phyloP scores from a whole-genome alignment of 1,140 invertebrate genomes.

The Zaprionus camerounensis region DNA sequence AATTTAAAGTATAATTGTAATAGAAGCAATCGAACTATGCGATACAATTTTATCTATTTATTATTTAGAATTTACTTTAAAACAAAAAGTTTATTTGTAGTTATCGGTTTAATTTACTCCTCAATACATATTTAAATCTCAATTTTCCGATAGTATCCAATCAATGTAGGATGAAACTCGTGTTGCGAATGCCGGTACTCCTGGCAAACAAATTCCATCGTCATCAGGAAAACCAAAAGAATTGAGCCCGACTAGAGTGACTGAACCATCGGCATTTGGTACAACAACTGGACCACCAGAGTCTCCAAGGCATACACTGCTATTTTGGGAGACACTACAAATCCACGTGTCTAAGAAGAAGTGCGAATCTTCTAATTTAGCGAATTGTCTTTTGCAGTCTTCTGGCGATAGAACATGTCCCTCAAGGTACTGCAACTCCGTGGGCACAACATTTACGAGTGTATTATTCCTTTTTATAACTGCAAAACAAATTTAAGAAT shows the following conservation, averaged over 20 bases:
- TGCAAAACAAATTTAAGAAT: background rate
- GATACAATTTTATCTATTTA: too few species aligned
- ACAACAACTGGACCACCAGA: background rate
- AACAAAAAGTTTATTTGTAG: too few species aligned
- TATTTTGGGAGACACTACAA: background rate
- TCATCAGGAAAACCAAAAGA: background rate
- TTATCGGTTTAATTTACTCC: too few species aligned
- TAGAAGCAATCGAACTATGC: too few species aligned
- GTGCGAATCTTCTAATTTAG: background rate
- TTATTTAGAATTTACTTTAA: too few species aligned
- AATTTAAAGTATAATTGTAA: too few species aligned
- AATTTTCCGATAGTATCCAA: background rate
- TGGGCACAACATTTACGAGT: background rate
- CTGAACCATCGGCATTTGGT: background rate
- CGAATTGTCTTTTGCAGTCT: background rate
- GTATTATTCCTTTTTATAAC: background rate
- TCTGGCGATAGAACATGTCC: background rate
- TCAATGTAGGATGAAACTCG: conserved; percentile 3
- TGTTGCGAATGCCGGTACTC: background rate
- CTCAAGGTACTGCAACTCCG: background rate
- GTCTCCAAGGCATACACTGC: background rate
- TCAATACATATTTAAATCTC: too few species aligned
- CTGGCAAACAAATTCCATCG: background rate
- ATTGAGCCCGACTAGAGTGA: background rate
- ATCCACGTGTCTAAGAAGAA: background rate